These are phyloP conservation scores for Icerya purchasi DNA, from an alignment of 2,888 invertebrate species.

Conservation along the genomic window DNA sequence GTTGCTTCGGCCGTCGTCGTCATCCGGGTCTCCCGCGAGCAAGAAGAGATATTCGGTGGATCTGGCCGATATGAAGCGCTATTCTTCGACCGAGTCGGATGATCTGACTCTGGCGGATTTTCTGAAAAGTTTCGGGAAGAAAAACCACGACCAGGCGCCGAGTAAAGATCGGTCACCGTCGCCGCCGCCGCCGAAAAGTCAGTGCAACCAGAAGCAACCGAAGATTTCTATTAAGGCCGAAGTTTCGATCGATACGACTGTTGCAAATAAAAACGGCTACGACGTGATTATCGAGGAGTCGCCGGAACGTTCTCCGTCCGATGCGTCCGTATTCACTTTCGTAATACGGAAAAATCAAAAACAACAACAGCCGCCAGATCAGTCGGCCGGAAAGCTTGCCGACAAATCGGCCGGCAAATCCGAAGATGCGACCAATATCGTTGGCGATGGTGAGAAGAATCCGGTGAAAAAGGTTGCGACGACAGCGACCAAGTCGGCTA, in stretches of 20 bases:
- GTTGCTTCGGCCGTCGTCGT: slow-evolving; percentile 3
- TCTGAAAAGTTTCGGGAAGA: not conserved
- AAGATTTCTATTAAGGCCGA: slow-evolving; percentile 20
- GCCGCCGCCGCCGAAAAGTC: not conserved
- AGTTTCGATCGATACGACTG: not conserved
- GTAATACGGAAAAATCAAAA: slow-evolving; percentile 8
- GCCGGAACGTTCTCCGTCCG: not conserved
- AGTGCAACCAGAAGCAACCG: slow-evolving; percentile 15
- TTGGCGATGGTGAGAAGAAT: not conserved
- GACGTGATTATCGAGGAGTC: slow-evolving; percentile 19
- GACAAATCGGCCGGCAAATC: slow-evolving; percentile 10
- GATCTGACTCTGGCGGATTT: not conserved
- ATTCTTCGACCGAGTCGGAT: not conserved
- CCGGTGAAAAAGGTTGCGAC: not conserved
- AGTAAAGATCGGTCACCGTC: not conserved
- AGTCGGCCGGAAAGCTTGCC: not conserved
- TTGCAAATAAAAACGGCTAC: slow-evolving; percentile 11
- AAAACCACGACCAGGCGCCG: not conserved
- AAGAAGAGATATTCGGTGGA: slow-evolving; percentile 9
- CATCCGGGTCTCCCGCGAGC: not conserved
- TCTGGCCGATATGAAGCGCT: slow-evolving; percentile 19
- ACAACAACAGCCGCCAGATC: slow-evolving; percentile 9
- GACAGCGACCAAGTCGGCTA: not conserved
- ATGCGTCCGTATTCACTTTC: not conserved
- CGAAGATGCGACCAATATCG: slow-evolving; percentile 7